Evolutionary conservation across 2,888 invertebrate species (phyloP).

Genomic region (Alloplasta piceator): DNA sequence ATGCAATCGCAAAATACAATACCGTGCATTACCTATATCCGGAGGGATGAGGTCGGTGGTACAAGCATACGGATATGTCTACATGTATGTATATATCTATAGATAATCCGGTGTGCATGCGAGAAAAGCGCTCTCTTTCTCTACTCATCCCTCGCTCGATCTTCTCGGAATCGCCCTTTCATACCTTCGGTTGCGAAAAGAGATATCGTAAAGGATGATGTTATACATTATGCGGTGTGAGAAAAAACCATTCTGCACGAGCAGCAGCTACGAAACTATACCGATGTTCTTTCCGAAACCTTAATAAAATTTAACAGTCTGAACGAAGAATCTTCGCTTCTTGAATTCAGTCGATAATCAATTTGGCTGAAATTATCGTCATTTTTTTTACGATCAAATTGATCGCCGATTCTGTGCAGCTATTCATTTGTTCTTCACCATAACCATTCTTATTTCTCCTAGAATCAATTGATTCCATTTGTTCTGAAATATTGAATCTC

Average conservation of each 20-base stretch:
- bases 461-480: neutral
- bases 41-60: constrained; percentile 48
- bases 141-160: constrained; percentile 37
- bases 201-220: constrained; percentile 82
- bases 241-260: constrained; percentile 64
- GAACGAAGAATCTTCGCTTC: constrained; percentile 49
- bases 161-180: constrained; percentile 28
- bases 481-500: neutral
- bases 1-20: constrained; percentile 83
- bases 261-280: constrained; percentile 68
- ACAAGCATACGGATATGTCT: constrained; percentile 1
- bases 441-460: neutral
- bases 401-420: neutral
- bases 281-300: constrained; percentile 54
- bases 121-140: constrained; percentile 42
- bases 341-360: neutral
- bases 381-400: constrained; percentile 1
- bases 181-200: constrained; percentile 67
- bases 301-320: constrained; percentile 80
- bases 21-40: constrained; percentile 80
- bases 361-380: neutral
- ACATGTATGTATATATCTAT: constrained; percentile 8
- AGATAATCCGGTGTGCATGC: constrained; percentile 25
- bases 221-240: constrained; percentile 80
- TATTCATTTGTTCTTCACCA: constrained; percentile 3